These are phyloP conservation scores for Mongoloraphidia duomilia DNA, from an alignment of 2,888 invertebrate species.

Conservation along the genomic window DNA sequence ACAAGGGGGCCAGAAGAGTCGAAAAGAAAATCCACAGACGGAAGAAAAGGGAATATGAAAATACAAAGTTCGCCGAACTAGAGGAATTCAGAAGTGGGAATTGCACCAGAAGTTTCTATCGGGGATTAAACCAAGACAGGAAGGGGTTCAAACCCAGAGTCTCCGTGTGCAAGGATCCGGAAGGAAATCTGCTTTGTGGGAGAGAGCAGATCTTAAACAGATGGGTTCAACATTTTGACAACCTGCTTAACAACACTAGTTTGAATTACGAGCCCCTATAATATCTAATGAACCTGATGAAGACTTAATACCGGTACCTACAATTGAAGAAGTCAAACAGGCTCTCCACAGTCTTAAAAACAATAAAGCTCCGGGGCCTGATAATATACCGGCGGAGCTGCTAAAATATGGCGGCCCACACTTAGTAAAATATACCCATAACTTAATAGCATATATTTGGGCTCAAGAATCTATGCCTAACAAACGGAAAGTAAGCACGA, in stretches of 20 bases:
- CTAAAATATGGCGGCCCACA: not conserved
- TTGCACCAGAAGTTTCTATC: not conserved
- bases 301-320: not conserved
- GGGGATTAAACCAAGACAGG: too few species aligned
- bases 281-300: not conserved
- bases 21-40: not conserved
- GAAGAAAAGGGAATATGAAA: not conserved
- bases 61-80: not conserved
- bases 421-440: not conserved
- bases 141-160: too few species aligned
- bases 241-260: not conserved
- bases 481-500: not conserved
- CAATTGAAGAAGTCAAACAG: not conserved
- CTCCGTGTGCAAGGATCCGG: not conserved
- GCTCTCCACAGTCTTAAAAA: not conserved
- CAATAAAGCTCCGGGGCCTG: not conserved
- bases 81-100: not conserved
- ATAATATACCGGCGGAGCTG: not conserved
- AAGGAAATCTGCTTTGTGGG: not conserved
- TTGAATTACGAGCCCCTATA: not conserved
- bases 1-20: not conserved
- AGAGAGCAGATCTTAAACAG: not conserved
- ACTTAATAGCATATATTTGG: conserved; percentile 1
- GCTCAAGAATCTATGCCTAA: not conserved
- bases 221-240: not conserved